A percentile compares a stretch with the other conserved stretches of the same genome.
phyloP scores from a whole-genome alignment of 2,113 vertebrate species.

The Myanophis thanlyinensis region DNA sequence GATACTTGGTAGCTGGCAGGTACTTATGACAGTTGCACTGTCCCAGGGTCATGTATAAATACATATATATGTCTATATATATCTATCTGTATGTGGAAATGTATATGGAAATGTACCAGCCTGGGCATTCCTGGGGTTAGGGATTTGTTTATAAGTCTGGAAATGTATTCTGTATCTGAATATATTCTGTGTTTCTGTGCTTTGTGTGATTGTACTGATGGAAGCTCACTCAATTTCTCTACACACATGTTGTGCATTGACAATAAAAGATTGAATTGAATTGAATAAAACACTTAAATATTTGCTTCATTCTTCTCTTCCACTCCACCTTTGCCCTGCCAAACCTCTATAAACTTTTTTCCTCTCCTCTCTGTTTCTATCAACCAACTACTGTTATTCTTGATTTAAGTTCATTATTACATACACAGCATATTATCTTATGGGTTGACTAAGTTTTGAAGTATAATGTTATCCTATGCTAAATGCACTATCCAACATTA shows the following conservation, averaged over 20 bases:
- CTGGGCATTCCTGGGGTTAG: too few species aligned
- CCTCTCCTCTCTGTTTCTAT: not conserved
- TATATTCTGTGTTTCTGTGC: too few species aligned
- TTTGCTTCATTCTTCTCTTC: not conserved
- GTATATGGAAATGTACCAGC: too few species aligned
- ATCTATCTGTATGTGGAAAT: too few species aligned
- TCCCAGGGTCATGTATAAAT: not conserved
- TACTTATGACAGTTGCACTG: not conserved
- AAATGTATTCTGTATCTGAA: too few species aligned
- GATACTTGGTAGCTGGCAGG: not conserved
- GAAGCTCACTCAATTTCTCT: too few species aligned
- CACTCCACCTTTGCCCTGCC: not conserved
- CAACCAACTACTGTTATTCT: not conserved
- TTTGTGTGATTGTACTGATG: too few species aligned
- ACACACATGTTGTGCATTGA: too few species aligned
- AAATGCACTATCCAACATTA: not conserved
- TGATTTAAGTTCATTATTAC: not conserved
- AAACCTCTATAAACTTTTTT: not conserved
- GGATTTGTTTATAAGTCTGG: too few species aligned
- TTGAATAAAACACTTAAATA: not conserved
- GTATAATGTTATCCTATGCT: not conserved
- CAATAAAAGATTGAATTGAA: too few species aligned
- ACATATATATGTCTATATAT: too few species aligned
- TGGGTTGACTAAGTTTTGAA: not conserved
- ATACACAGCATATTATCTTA: not conserved